Evolutionary conservation across 2,113 vertebrate genomes (phyloP), one percentile per base, ranked within the genome.

Genomic region (Oplegnathus fasciatus): DNA sequence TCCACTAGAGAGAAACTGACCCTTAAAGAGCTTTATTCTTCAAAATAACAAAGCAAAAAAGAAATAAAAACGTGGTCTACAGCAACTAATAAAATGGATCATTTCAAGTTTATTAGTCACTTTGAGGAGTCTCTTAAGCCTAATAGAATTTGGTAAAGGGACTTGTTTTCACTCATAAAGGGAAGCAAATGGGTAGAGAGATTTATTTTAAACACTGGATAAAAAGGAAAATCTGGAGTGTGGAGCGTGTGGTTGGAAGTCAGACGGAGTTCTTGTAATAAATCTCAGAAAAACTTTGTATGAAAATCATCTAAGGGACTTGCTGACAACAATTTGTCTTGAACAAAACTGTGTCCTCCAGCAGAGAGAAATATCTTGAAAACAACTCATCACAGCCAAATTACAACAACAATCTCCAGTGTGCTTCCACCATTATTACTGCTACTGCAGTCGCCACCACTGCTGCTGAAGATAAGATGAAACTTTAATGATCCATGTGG

Each of bases 101-200:
- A 75, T 66, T 75, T 78, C 30, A 64, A 74, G 50, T 86, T 48
- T 73, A 48, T 75, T 75, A 66, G 60, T 64, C 32, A 65, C 57
- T 58, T 44, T 68, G 11, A 68, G 22, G 14, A 65, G 58, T 6
- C 26, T 85, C 20, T 60, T 69, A 28, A 80, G 62, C 28, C n/a
- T 62, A 18, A 40, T 13, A 48, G 62, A n/a, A 48, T 48, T 79
- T 70, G 44, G 6, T 24, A 24, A 52, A 40, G 13, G 22, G 20
- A 58, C 2, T 67, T 37, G 50, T 57, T 44, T 79, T 54, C 24
- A 52, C 57, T 71, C 14, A 60, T 72, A 65, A 78, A 67, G 37
- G 6, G 30, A 18, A 40, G 34, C 48, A 75, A 70, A 50, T 71
- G 34, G 34, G 28, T 24, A 40, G 24, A 60, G 15, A 40, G 0